These are phyloP conservation scores for Caenorhabditis elegans DNA, from an alignment of 1,140 invertebrate species.

Conservation along the genomic window DNA sequence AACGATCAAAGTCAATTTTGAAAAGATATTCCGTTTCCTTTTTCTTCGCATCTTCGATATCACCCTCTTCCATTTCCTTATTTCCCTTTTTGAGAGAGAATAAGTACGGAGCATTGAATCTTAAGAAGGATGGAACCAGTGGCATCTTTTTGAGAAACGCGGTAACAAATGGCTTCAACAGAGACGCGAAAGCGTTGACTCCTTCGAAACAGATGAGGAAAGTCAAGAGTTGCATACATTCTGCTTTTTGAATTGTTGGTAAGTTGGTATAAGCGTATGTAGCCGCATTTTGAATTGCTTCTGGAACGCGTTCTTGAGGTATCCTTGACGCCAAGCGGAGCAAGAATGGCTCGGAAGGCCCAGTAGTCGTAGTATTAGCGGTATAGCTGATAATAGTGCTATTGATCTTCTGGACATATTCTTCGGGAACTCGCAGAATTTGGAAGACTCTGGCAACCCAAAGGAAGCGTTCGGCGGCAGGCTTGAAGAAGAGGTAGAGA, in stretches of 20 bases:
- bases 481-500: constrained; percentile 53
- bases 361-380: neutral
- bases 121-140: constrained; percentile 59
- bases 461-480: neutral
- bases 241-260: neutral
- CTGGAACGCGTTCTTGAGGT: neutral
- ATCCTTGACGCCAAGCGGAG: neutral
- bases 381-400: neutral
- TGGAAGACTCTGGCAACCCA: neutral
- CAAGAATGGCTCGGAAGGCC: neutral
- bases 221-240: neutral
- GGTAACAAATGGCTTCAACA: constrained; percentile 59
- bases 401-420: constrained; percentile 15
- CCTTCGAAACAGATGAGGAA: constrained; percentile 48
- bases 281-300: neutral
- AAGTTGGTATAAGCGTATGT: neutral
- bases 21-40: constrained; percentile 85
- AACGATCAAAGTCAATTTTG: constrained; percentile 50
- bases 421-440: neutral
- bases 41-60: constrained; percentile 71
- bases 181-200: constrained; percentile 55
- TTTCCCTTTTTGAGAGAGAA: constrained; percentile 94
- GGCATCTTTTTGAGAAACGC: constrained; percentile 54
- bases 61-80: constrained; percentile 83
- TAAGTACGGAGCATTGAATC: constrained; percentile 76